Evolutionary conservation across 1,140 invertebrate genomes (phyloP), one percentile per base, ranked within the genome.

Genomic region (Bombus huntii): DNA sequence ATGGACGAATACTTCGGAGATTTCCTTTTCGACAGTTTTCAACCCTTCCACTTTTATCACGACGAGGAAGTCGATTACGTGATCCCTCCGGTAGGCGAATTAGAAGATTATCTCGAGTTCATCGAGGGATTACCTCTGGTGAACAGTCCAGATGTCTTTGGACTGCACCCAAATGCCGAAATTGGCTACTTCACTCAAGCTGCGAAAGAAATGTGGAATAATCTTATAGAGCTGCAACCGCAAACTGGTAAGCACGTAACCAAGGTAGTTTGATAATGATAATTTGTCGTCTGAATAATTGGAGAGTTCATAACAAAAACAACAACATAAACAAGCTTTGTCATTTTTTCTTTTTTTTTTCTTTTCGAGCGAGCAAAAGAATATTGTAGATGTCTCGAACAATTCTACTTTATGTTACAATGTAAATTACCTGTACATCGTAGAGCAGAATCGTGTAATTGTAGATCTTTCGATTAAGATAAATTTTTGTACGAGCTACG

Each of bases 1-100:
- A 98, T 99, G 97, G 96, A 98, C 92, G 98, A 99, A 94, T 99
- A 99, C 93, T 97, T 99, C 96, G 98, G 98, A 0, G 98, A 99
- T 91, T 99, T 99, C 93, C 95, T 99, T 37, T 98, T 99, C 92
- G 98, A 98, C 92, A 97, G 96, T 31, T 98, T 98, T 93, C 98
- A 98, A 93, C 97, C 97, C 0, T 99, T 98, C 94, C 97, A 98
- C 93, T 99, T 99, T 95, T 98, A 98, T 93, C 93, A 96, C 37
- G 97, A 98, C 91, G 94, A 96, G 1, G 92, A 95, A 25, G 97
- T 98, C 1, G 97, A 98, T 92, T 99, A 98, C 93, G 95, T 96
- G 34, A 97, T 99, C 88, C 98, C 98, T 28, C 95, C 96, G 0
- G 96, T 96, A 82, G 97, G 97, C 10, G 95, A 96, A 75, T 96